Evolutionary conservation across 2,113 vertebrate species (phyloP), one percentile per base, ranked within the genome.

Genomic region (Rhabdornis inornatus): DNA sequence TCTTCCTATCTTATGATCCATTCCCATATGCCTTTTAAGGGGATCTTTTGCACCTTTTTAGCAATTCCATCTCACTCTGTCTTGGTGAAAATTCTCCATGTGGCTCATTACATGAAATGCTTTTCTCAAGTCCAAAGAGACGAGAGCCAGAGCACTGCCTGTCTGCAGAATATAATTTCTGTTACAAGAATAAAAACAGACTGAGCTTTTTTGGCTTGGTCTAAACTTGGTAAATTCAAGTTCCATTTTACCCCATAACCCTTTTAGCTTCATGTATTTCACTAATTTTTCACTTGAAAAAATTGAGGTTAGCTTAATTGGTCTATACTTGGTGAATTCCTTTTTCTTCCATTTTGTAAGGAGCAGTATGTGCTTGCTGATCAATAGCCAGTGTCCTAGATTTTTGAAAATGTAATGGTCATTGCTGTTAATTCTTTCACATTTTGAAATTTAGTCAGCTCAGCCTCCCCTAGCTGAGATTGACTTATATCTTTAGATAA

Each of bases 231-330:
- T 44, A 85, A 88, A 88, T 68, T 56, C 39, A 47, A 59, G 33
- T 52, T 92, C 33, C 12, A 8, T 85, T 85, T 92, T 68, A 75
- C 68, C 35, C 79, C 25, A 42, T 52, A 88, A 75, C 68, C 56
- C 75, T 92, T 83, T 87, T 83, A 68, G 5, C 33, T 85, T 69
- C 55, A 49, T 49, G 44, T 39, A 79, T 85, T 92, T 71, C 53
- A 72, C 61, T 64, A 79, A 59, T 86, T 92, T 92, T 90, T 79
- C 53, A 47, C 66, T 83, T 76, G 39, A 90, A 88, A 88, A 68
- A 79, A 75, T 45, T 87, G 78, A 82, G 56, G 65, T 93, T 69
- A 78, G 28, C 39, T 81, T 70, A 81, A 89, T 69, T 91, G 27
- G 11, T 72, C 81, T 81, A 18, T 31, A 37, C 13, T 78, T 40